A percentile compares a stretch with the other conserved stretches of the same genome.
phyloP scores from a whole-genome alignment of 1,140 invertebrate genomes.

The Sitophilus oryzae region DNA sequence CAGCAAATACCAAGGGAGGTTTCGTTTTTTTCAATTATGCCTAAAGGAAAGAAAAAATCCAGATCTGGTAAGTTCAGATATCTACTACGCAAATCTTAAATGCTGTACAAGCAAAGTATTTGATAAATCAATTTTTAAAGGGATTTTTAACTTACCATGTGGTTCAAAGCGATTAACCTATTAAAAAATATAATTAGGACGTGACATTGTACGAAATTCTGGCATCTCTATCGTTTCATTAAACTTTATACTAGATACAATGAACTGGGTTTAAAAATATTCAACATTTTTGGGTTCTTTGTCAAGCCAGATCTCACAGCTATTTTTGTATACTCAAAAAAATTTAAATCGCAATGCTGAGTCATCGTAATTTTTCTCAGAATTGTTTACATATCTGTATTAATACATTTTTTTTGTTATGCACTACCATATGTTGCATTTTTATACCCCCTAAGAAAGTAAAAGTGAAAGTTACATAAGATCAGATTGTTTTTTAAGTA shows the following conservation, averaged over 20 bases:
- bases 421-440: background rate
- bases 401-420: too few species aligned
- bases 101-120: too few species aligned
- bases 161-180: too few species aligned
- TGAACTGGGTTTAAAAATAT: too few species aligned
- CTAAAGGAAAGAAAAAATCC: conserved; percentile 44
- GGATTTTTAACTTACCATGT: too few species aligned
- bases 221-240: too few species aligned
- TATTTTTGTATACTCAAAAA: background rate
- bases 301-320: background rate
- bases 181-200: too few species aligned
- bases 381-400: background rate
- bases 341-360: background rate
- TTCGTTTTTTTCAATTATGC: conserved; percentile 38
- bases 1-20: conserved; percentile 42
- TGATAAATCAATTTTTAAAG: too few species aligned
- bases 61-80: conserved; percentile 41
- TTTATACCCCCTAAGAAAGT: background rate
- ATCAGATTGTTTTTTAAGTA: background rate
- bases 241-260: too few species aligned
- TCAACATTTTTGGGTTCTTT: background rate
- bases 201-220: too few species aligned
- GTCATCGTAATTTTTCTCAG: background rate
- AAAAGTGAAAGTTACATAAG: background rate
- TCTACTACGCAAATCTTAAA: too few species aligned